These are phyloP conservation scores for Stegodyphus dumicola DNA, from an alignment of 1,140 invertebrate species.

Conservation along the genomic window DNA sequence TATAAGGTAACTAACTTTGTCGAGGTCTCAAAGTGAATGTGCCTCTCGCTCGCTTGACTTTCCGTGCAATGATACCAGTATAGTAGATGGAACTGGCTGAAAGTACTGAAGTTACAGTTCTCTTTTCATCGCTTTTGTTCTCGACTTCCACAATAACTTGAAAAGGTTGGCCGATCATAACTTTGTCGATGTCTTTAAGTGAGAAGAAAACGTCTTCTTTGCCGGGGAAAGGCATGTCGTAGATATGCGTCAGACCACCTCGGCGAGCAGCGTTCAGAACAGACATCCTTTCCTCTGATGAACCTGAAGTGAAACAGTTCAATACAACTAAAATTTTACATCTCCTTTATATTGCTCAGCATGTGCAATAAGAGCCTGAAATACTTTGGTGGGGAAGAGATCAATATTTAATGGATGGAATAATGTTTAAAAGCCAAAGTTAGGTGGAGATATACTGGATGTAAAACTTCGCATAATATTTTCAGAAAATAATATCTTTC, in stretches of 20 bases:
- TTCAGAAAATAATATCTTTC: no score
- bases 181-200: constrained; percentile 84
- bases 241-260: constrained; percentile 70
- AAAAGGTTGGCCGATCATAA: constrained; percentile 87
- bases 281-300: constrained; percentile 79
- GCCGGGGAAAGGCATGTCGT: constrained; percentile 69
- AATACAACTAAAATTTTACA: no score
- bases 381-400: no score
- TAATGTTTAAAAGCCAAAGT: no score
- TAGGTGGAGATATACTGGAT: no score
- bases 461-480: no score
- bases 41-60: constrained; percentile 77
- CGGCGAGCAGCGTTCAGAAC: constrained; percentile 80
- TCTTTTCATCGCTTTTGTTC: constrained; percentile 70
- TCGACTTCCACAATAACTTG: constrained; percentile 61
- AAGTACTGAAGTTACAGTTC: constrained; percentile 76
- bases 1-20: constrained; percentile 63
- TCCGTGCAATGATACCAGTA: constrained; percentile 77
- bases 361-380: no score
- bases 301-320: constrained; percentile 61
- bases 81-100: constrained; percentile 80
- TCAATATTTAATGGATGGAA: no score
- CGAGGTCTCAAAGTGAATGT: constrained; percentile 59
- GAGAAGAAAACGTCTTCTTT: constrained; percentile 88
- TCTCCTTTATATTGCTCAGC: no score